These are phyloP conservation scores for Rutpela maculata DNA, from an alignment of 2,888 invertebrate species.

Conservation along the genomic window DNA sequence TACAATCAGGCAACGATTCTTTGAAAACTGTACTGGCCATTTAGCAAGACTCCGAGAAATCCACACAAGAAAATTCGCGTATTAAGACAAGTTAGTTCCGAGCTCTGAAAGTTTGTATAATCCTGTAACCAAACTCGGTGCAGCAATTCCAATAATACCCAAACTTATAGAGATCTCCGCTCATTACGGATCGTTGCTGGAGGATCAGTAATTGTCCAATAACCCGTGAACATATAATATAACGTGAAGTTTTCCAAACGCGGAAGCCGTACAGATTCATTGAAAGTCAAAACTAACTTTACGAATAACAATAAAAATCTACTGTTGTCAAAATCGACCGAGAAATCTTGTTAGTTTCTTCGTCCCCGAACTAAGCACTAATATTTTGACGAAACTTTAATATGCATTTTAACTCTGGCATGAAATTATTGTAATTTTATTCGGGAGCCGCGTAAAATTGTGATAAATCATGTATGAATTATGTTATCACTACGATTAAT, in stretches of 20 bases:
- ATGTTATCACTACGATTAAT: neutral
- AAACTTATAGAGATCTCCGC: neutral
- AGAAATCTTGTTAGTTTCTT: constrained; percentile 42
- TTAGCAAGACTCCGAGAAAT: neutral
- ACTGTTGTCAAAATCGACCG: constrained; percentile 66
- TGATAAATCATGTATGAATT: neutral
- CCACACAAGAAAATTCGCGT: neutral
- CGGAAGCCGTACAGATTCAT: constrained; percentile 57
- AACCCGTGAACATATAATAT: constrained; percentile 55
- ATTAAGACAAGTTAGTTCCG: neutral
- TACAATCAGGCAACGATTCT: no score
- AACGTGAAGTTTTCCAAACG: constrained; percentile 35
- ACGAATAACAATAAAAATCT: constrained; percentile 69
- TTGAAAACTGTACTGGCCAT: no score
- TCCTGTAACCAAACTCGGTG: neutral
- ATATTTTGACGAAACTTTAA: constrained; percentile 46
- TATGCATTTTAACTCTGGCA: neutral
- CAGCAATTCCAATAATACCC: neutral
- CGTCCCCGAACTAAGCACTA: constrained; percentile 38
- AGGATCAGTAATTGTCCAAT: constrained; percentile 55
- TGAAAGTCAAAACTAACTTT: constrained; percentile 69
- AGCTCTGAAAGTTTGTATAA: neutral
- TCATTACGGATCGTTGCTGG: constrained; percentile 13
- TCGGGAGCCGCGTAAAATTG: neutral
- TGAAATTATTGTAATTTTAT: neutral